Percentiles rank a stretch among this genome's conserved stretches.
Conservation (phyloP, 2,888 invertebrate species). For the Leptinotarsa peninsularis region DNA sequence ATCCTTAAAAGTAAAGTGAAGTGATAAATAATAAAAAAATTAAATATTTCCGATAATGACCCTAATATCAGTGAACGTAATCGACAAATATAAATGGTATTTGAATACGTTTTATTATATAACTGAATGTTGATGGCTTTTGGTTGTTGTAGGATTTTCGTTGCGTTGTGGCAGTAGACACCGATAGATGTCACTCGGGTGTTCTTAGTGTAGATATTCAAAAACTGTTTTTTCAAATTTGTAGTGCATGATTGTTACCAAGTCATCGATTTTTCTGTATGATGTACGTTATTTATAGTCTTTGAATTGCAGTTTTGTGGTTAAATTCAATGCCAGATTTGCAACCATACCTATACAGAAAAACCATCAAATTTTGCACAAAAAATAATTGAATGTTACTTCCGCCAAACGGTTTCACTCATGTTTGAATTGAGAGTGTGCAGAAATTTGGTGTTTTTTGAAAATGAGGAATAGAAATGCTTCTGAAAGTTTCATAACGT, state of each 20-base stretch:
- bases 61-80: constrained; percentile 56
- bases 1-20: constrained; percentile 2
- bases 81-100: constrained; percentile 59
- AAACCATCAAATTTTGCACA: too few species aligned
- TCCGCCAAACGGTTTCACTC: too few species aligned
- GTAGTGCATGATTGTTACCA: constrained; percentile 5
- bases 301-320: neutral
- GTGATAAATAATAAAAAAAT: neutral
- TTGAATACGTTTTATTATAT: constrained; percentile 39
- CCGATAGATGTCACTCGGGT: neutral
- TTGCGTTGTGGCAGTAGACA: neutral
- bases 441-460: too few species aligned
- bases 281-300: neutral
- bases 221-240: neutral
- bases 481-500: too few species aligned
- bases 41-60: constrained; percentile 50
- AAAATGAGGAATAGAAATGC: too few species aligned
- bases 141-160: constrained; percentile 1
- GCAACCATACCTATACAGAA: too few species aligned
- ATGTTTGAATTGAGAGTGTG: too few species aligned
- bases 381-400: too few species aligned
- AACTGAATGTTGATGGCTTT: constrained; percentile 16
- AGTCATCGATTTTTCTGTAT: neutral
- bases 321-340: too few species aligned
- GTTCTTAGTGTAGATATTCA: neutral